Evolutionary conservation across 2,113 vertebrate species (phyloP).

Genomic region (Penelope pileata): DNA sequence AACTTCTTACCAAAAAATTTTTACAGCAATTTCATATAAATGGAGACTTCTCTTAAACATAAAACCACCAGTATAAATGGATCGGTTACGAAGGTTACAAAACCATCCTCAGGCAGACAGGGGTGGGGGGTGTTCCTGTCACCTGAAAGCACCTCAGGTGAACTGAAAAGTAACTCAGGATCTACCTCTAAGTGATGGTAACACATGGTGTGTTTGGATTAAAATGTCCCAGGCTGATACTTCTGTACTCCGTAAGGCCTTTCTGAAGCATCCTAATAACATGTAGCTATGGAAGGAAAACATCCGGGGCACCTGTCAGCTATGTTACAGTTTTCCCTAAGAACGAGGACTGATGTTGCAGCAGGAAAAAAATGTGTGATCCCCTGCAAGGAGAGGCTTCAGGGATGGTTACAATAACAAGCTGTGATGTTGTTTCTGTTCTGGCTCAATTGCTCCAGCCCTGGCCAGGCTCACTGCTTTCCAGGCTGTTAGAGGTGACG

Average conservation of each 20-base stretch:
- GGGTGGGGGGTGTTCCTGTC: neutral
- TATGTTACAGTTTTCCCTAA: neutral
- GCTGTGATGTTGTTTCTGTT: neutral
- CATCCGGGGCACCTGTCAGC: neutral
- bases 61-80: neutral
- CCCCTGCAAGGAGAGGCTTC: neutral
- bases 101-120: neutral
- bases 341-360: accelerated
- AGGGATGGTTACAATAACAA: neutral
- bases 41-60: neutral
- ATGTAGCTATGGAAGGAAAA: neutral
- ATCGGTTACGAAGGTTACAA: conserved; percentile 30
- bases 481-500: neutral
- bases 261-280: neutral
- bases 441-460: neutral
- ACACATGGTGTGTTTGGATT: neutral
- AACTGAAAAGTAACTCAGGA: neutral
- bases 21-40: conserved; percentile 38
- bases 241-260: neutral
- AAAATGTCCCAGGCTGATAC: neutral
- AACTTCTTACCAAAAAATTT: conserved; percentile 31
- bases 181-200: accelerated
- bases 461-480: neutral
- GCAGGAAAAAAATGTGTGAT: neutral
- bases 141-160: neutral